Evolutionary conservation across 2,113 vertebrate genomes (phyloP), one percentile per base, ranked within the genome.

Genomic region (Corydoras maculifer): DNA sequence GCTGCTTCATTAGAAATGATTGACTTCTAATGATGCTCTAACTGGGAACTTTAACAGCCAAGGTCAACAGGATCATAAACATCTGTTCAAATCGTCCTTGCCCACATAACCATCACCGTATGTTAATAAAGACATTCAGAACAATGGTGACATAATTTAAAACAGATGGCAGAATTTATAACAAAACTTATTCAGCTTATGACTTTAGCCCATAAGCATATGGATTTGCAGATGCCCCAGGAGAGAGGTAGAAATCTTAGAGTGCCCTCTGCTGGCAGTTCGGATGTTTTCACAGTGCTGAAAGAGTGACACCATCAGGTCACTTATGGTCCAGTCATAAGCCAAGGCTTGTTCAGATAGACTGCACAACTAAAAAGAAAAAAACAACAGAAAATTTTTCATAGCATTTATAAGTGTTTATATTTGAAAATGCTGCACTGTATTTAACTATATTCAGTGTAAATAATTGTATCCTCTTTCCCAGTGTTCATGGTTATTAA

Each of bases 261-360:
- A 15, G 64, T 9, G 70, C 68, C 78, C 75, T 72, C 65, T 80
- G 62, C 62, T 73, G 75, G 74, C 25, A 9, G 54, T 13, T 30
- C 68, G 29, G 12, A 59, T 69, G 25, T 69, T 31, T 11, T 75
- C 69, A 73, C 77, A 79, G 59, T 78, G 73, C 13, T 69, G 59
- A 8, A 77, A n/a, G 32, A 82, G 65, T 15, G 73, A 75, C 3
- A 55, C 58, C 35, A 80, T 48, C 74, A 83, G 77, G 32, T 65
- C 62, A 8, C 73, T 75, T 53, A 80, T 80, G 1, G 77, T 83
- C 77, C 78, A 80, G 62, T 73, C 65, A 13, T 43, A 65, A 69
- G 67, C 8, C 51, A 29, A 51, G 14, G 75, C 73, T 18, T 48
- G 62, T 12, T 8, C 58, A 62, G 71, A 81, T 13, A 80, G 29